These are phyloP conservation scores for Bergia sp. DNA, from an alignment of 92 coral and sea anemone genomes.

Conservation along the genomic window DNA sequence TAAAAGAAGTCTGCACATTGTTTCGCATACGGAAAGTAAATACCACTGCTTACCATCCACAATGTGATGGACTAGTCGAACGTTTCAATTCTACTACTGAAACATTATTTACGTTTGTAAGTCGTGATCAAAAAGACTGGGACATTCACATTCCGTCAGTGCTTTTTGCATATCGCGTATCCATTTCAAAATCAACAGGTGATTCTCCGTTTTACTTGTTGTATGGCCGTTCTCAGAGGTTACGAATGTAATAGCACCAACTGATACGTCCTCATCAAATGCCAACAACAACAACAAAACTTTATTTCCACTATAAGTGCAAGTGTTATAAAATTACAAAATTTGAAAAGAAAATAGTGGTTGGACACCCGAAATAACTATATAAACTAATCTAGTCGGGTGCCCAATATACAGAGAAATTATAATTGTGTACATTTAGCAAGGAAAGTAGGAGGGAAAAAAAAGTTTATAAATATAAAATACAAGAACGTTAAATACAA, in stretches of 20 bases:
- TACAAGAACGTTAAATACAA: too few relatives aligned
- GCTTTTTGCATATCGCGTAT: constrained; percentile 43
- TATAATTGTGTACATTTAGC: too few relatives aligned
- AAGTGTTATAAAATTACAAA: too few relatives aligned
- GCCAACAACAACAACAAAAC: too few relatives aligned
- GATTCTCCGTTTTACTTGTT: constrained; percentile 43
- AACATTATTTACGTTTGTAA: constrained; percentile 45
- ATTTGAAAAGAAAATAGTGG: too few relatives aligned
- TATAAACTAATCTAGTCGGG: too few relatives aligned
- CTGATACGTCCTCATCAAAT: constrained; percentile 34
- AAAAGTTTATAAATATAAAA: too few relatives aligned
- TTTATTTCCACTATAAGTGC: too few relatives aligned
- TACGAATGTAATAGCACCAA: constrained; percentile 39
- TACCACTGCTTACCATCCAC: constrained; percentile 52
- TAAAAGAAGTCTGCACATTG: constrained; percentile 64
- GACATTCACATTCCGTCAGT: constrained; percentile 44
- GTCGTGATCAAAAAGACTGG: constrained; percentile 57
- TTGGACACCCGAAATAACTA: too few relatives aligned
- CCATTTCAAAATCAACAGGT: constrained; percentile 41
- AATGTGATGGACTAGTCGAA: constrained; percentile 43
- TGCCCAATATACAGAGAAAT: too few relatives aligned
- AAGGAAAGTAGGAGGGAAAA: too few relatives aligned
- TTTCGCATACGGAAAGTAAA: constrained; percentile 48
- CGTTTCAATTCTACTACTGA: constrained; percentile 26
- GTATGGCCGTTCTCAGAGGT: neutral